Conservation (phyloP, 2,113 vertebrate species). For the Campylomormyrus numenius region DNA sequence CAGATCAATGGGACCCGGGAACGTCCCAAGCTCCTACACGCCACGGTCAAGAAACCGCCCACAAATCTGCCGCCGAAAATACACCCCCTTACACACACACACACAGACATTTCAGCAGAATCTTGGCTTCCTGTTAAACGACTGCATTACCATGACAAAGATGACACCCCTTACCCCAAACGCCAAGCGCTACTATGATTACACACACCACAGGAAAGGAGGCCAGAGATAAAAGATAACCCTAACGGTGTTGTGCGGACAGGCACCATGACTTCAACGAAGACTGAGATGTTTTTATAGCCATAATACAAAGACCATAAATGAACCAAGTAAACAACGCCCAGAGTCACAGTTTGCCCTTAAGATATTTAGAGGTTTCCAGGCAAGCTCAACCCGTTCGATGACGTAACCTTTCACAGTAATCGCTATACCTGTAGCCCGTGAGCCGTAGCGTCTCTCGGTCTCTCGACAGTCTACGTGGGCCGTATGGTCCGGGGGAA, state of each 20-base stretch:
- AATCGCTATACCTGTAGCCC: background rate
- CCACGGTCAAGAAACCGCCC: background rate
- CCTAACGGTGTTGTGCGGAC: background rate
- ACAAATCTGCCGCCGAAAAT: background rate
- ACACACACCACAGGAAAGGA: background rate
- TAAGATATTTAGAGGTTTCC: background rate
- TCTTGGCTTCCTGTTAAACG: background rate
- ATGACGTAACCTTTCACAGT: background rate
- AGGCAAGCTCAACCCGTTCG: background rate
- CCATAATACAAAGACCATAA: constrained; percentile 14
- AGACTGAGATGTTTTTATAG: background rate
- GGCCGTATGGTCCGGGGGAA: background rate
- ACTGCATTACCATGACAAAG: background rate
- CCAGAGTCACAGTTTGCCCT: background rate
- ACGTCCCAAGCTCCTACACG: background rate
- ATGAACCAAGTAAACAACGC: constrained; percentile 23
- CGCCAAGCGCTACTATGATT: background rate
- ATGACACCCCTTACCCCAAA: background rate
- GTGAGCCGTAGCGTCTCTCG: background rate
- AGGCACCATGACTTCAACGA: background rate
- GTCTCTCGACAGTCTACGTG: background rate
- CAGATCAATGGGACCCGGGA: background rate
- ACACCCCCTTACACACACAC: background rate
- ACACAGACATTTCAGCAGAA: background rate
- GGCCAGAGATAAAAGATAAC: constrained; percentile 10